Evolutionary conservation across 2,113 vertebrate genomes (phyloP).

Genomic region (Hoplias malabaricus): DNA sequence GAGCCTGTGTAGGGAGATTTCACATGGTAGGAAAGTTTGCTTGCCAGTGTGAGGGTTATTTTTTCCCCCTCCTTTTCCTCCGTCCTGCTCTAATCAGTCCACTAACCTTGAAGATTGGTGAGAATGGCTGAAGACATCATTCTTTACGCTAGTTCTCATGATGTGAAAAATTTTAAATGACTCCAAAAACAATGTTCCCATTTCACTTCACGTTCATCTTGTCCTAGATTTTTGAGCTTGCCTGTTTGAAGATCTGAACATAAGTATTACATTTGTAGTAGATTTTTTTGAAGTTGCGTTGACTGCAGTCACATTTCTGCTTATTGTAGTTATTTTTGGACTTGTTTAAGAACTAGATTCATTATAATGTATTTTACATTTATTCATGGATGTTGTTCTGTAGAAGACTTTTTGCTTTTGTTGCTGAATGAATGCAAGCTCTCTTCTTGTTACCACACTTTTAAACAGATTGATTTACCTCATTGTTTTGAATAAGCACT

Average conservation of each 20-base stretch:
- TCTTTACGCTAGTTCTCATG: conserved; percentile 5
- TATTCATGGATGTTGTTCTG: no score
- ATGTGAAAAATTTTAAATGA: conserved; percentile 20
- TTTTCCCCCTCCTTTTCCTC: no score
- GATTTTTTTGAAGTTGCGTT: no score
- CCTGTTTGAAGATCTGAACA: neutral
- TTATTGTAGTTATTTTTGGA: no score
- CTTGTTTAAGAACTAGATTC: no score
- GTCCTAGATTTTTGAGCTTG: neutral
- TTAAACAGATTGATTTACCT: neutral
- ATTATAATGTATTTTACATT: no score
- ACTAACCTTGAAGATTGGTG: conserved; percentile 45
- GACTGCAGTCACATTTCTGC: no score
- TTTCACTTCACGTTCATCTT: neutral
- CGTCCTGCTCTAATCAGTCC: conserved; percentile 41
- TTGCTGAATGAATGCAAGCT: neutral
- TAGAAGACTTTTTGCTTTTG: no score
- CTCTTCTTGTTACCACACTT: neutral
- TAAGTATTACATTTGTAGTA: no score
- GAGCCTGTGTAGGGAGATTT: neutral
- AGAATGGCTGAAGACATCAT: conserved; percentile 36
- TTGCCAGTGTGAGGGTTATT: conserved; percentile 30
- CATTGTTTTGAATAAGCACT: neutral
- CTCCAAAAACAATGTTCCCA: neutral
- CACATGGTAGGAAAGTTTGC: conserved; percentile 50